Evolutionary conservation across 2,113 vertebrate species (phyloP), one percentile per base, ranked within the genome.

Genomic region (Colossoma macropomum): DNA sequence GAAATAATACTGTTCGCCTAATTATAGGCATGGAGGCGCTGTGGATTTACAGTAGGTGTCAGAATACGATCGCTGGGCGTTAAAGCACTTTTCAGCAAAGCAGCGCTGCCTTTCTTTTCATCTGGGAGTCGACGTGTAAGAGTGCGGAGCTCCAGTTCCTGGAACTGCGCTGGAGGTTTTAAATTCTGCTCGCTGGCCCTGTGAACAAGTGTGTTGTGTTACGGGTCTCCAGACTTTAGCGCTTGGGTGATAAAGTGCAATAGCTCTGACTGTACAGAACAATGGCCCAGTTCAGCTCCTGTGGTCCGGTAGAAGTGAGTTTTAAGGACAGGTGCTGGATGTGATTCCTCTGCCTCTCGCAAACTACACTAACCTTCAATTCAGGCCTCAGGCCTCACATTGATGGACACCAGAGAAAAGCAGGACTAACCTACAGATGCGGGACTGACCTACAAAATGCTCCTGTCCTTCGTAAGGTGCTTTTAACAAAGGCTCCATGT

Each of bases 21-120:
- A 81, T 78, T 65, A 82, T 38, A 69, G 38, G 28, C 11, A 75
- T 5, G 30, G 80, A 6, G 45, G 27, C 59, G 15, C 34, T 34
- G 28, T 52, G 56, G 71, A 77, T 80, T 86, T 79, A 83, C 63
- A 65, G 54, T 56, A 73, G 59, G 79, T 77, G 79, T 59, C 75
- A 32, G 52, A 74, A 71, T 27, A 11, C 28, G 19, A 56, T 25
- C 63, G 11, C 16, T 10, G 5, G 19, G 52, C 41, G 66, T 38
- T 71, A 4, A 21, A 23, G 45, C 6, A 5, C 63, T 16, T 27
- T 70, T 71, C 32, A 50, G 41, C 27, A 54, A 52, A 73, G 71
- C 48, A 32, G 48, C 8, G 30, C 19, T 27, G 48, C 16, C 9
- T 63, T 68, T 32, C 19, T 78, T 62, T 30, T 45, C 52, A 45